Evolutionary conservation across 2,888 invertebrate species (phyloP).

Genomic region (Scotopteryx bipunctaria): DNA sequence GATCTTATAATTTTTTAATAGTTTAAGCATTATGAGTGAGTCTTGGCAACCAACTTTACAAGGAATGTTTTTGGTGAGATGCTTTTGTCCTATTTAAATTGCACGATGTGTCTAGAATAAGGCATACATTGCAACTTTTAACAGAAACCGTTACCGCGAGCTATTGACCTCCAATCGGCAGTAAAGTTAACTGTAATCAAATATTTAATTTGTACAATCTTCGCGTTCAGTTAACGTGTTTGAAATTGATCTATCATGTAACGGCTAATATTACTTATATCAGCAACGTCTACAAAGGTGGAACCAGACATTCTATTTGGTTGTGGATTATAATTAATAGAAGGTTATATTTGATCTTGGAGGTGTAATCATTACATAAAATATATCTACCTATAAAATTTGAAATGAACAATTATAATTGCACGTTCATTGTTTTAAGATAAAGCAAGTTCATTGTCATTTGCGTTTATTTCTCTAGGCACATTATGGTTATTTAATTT

Average conservation of each 20-base stretch:
- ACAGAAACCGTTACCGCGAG: slow-evolving; percentile 54
- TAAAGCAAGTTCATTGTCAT: too few species aligned
- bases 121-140: slow-evolving; percentile 42
- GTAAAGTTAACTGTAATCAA: slow-evolving; percentile 74
- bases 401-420: too few species aligned
- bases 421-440: too few species aligned
- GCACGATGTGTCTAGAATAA: slow-evolving; percentile 26
- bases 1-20: too few species aligned
- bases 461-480: too few species aligned
- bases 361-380: background rate
- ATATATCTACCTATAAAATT: too few species aligned
- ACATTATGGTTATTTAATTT: too few species aligned
- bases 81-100: background rate
- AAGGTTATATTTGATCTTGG: slow-evolving; percentile 10
- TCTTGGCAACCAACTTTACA: too few species aligned
- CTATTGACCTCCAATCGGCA: slow-evolving; percentile 68
- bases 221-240: slow-evolving; percentile 56
- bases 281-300: slow-evolving; percentile 23
- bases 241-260: slow-evolving; percentile 51
- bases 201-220: slow-evolving; percentile 69
- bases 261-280: slow-evolving; percentile 38
- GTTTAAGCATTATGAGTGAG: too few species aligned
- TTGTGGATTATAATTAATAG: too few species aligned
- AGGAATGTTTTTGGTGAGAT: background rate
- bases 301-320: slow-evolving; percentile 16